Evolutionary conservation across 2,888 invertebrate genomes (phyloP), one percentile per base, ranked within the genome.

Genomic region (Steinernema scapterisci): DNA sequence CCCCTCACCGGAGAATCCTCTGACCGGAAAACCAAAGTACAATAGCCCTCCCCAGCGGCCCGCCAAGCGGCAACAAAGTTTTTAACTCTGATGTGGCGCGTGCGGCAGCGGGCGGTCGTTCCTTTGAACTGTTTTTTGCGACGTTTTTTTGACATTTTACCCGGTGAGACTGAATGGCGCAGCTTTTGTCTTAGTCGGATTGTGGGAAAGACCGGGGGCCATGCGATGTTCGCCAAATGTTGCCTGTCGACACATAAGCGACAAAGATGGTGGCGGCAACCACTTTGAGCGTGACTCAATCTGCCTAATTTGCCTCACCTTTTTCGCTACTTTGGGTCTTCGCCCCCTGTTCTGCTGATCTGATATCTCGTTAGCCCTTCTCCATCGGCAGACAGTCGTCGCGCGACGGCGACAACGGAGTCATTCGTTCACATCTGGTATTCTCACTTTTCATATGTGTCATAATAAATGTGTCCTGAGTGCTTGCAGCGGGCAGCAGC

Each of bases 361-460:
- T 38, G 38, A 38, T 6, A 6, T 9, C 5, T 38, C 38, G 38
- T 38, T 9, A 19, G 11, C 52, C 7, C 21, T n/a, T n/a, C n/a
- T n/a, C n/a, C 23, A 31, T 63, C 63, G 63, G 25, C 31, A n/a
- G 31, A 5, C 27, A 25, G 31, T 19, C 3, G 27, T 11, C 25
- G 25, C 27, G 63, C 63, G 27, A 11, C 31, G 31, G 19, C 27
- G 25, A 23, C 54, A 54, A 54, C 54, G 54, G n/a, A 23, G 23
- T 44, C 45, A 16, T 44, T 19, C 38, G 9, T 31, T 63, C 63
- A 63, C 63, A 63, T 63, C 63, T 63, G 63, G 63, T 31, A 21
- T 63, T 63, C 63, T 63, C 63, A 63, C 63, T 63, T 63, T 63
- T 63, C 63, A 63, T 63, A 63, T 63, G 63, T 63, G 63, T 63